These are phyloP conservation scores for Mixornis gularis DNA, from an alignment of 2,113 vertebrate genomes.

Conservation along the genomic window DNA sequence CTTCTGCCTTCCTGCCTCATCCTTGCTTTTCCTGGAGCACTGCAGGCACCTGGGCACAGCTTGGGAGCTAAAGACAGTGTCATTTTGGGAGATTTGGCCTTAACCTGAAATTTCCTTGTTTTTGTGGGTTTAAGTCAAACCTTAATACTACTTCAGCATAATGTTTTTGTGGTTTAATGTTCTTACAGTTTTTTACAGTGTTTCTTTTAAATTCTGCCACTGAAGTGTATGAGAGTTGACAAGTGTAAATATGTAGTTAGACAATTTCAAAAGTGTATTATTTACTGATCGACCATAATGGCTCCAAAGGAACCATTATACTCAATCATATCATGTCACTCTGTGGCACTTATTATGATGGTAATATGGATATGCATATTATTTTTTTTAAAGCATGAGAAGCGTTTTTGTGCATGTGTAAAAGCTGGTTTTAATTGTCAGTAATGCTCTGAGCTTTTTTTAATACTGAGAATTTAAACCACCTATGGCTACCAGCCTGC, in stretches of 20 bases:
- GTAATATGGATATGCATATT: constrained; percentile 74
- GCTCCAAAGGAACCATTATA: constrained; percentile 69
- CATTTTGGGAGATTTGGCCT: neutral
- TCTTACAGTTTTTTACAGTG: constrained; percentile 55
- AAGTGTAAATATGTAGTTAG: constrained; percentile 78
- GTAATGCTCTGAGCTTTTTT: constrained; percentile 54
- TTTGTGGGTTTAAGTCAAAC: constrained; percentile 49
- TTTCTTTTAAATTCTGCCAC: constrained; percentile 75
- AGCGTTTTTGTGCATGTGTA: constrained; percentile 61
- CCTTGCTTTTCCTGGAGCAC: neutral
- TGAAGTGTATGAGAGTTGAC: constrained; percentile 69
- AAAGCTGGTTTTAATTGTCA: constrained; percentile 71
- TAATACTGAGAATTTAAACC: constrained; percentile 36
- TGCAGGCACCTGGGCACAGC: neutral
- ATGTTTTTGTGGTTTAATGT: constrained; percentile 56
- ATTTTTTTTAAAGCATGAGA: constrained; percentile 60
- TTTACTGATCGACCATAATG: constrained; percentile 77
- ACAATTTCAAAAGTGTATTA: constrained; percentile 76
- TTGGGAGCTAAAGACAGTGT: neutral
- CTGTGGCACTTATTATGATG: constrained; percentile 68
- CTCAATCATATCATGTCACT: constrained; percentile 75
- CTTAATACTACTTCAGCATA: neutral
- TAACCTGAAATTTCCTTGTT: constrained; percentile 6
- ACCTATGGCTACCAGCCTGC: constrained; percentile 33
- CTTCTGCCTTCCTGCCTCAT: neutral